Evolutionary conservation across 1,140 invertebrate genomes (phyloP).

Genomic region (Sarcophaga peregrina): DNA sequence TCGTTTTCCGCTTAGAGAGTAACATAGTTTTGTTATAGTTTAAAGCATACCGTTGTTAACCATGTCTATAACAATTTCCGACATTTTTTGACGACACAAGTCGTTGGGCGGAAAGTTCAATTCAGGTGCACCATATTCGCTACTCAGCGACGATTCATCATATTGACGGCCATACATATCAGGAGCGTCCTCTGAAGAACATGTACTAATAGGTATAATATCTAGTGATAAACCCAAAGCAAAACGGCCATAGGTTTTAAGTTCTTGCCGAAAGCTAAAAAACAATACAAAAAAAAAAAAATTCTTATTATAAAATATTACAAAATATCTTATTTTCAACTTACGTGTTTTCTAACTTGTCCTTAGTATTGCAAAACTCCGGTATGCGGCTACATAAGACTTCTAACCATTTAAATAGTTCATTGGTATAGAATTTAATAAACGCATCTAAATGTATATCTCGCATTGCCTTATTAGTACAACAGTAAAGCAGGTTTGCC

Average conservation of each 20-base stretch:
- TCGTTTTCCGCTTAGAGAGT: background rate
- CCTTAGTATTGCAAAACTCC: conserved; percentile 64
- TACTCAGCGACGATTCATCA: conserved; percentile 30
- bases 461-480: conserved; percentile 72
- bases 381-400: conserved; percentile 65
- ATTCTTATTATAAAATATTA: background rate
- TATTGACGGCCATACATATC: conserved; percentile 70
- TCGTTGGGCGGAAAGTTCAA: conserved; percentile 68
- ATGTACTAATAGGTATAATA: conserved; percentile 78
- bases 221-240: conserved; percentile 76
- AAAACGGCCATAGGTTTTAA: conserved; percentile 74
- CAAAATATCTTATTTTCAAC: conserved; percentile 24
- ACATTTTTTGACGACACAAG: conserved; percentile 71
- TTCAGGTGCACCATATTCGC: conserved; percentile 56
- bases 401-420: conserved; percentile 67
- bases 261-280: conserved; percentile 72
- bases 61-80: conserved; percentile 71
- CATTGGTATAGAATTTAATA: conserved; percentile 69
- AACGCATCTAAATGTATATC: conserved; percentile 70
- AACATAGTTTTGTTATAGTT: background rate
- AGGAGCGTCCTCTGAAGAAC: conserved; percentile 76
- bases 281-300: background rate
- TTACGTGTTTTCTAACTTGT: conserved; percentile 71
- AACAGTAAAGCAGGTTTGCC: conserved; percentile 75
- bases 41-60: conserved; percentile 69